phyloP scores from a whole-genome alignment of 1,140 invertebrate species.

The Bombus vancouverensis region DNA sequence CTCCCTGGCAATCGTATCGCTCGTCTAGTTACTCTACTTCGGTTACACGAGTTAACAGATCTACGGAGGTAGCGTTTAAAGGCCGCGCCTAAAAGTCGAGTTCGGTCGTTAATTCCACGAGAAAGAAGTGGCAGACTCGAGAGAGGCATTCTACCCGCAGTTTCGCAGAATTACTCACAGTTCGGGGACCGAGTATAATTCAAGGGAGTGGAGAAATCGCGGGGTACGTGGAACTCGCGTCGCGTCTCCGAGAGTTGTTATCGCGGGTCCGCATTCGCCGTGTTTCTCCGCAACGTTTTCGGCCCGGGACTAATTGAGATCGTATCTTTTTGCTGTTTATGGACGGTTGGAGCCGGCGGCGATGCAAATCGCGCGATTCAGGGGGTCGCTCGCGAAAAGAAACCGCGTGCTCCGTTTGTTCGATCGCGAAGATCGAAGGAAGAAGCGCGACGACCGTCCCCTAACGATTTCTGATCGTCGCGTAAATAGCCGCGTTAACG shows the following conservation, averaged over 20 bases:
- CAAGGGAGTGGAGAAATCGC: conserved; percentile 18
- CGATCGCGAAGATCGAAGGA: conserved; percentile 10
- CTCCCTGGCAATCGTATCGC: neutral
- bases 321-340: conserved; percentile 64
- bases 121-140: neutral
- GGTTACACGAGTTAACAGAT: neutral
- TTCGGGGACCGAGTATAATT: conserved; percentile 17
- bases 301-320: conserved; percentile 66
- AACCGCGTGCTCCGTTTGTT: conserved; percentile 10
- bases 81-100: neutral
- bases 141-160: neutral
- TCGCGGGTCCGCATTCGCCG: conserved; percentile 45
- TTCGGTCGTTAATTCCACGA: conserved; percentile 1
- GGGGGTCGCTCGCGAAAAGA: neutral
- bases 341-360: conserved; percentile 36
- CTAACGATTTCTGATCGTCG: conserved; percentile 9
- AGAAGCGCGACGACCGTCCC: neutral
- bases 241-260: conserved; percentile 54
- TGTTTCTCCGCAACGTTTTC: conserved; percentile 39
- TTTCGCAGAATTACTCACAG: conserved; percentile 54
- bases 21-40: too few relatives aligned
- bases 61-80: too few relatives aligned
- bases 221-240: conserved; percentile 53
- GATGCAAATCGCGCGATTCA: neutral
- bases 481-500: conserved; percentile 35